These are phyloP conservation scores for Cynoglossus semilaevis DNA, from an alignment of 2,113 vertebrate genomes.

Conservation along the genomic window DNA sequence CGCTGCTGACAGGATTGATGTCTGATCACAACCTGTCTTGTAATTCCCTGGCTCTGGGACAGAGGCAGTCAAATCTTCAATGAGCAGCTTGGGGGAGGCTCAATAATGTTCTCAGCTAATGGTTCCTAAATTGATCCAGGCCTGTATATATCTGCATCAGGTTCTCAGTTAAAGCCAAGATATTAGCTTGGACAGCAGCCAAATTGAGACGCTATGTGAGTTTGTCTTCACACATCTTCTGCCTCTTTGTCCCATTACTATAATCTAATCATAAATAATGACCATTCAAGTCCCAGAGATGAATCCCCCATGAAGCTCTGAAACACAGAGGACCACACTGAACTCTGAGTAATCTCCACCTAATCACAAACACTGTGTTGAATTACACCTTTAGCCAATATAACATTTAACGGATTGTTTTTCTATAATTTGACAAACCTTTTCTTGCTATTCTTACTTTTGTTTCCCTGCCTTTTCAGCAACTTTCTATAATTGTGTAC, in stretches of 20 bases:
- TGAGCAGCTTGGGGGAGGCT: constrained; percentile 18
- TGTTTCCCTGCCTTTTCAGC: too few species aligned
- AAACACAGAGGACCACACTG: background rate
- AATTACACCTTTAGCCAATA: too few species aligned
- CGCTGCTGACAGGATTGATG: constrained; percentile 23
- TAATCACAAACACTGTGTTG: too few species aligned
- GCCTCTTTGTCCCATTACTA: constrained; percentile 24
- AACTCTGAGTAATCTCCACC: background rate
- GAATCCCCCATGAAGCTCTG: constrained; percentile 1
- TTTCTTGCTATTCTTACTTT: too few species aligned
- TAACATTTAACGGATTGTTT: too few species aligned
- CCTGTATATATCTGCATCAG: constrained; percentile 6
- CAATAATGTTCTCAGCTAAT: constrained; percentile 29
- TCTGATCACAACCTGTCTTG: constrained; percentile 27
- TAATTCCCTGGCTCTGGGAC: constrained; percentile 9
- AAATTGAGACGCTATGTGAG: constrained; percentile 21
- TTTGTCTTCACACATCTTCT: constrained; percentile 30
- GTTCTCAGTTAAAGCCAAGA: constrained; percentile 23
- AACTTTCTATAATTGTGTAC: too few species aligned
- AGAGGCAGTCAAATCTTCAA: constrained; percentile 22
- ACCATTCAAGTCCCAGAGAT: constrained; percentile 4
- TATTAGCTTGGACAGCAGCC: constrained; percentile 31
- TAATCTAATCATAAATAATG: constrained; percentile 27
- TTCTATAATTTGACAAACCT: too few species aligned
- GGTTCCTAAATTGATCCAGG: constrained; percentile 38